A percentile compares a stretch with the other conserved stretches of the same genome.
phyloP scores from a whole-genome alignment of 2,888 invertebrate species.

The Campaea margaritaria region DNA sequence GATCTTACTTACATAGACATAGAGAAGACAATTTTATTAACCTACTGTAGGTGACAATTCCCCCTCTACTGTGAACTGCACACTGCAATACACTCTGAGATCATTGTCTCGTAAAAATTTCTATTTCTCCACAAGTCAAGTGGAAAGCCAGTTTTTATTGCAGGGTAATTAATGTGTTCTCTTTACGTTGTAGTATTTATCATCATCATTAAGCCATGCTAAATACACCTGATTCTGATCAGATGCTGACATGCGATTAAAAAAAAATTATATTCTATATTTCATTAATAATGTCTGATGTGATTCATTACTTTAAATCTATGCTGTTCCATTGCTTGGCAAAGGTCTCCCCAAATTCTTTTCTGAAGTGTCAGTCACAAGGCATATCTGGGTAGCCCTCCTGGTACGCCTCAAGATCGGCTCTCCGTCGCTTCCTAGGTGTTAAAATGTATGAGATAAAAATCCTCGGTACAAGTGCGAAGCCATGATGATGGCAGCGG shows the following conservation, averaged over 20 bases:
- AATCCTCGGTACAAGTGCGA: no score
- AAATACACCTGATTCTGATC: conserved; percentile 8
- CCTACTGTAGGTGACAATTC: not conserved
- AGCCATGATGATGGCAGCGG: no score
- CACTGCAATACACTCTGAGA: conserved; percentile 23
- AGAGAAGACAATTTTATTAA: not conserved
- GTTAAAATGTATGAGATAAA: no score
- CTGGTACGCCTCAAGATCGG: no score
- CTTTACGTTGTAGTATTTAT: conserved; percentile 30
- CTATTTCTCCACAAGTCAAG: conserved; percentile 65
- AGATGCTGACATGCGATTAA: conserved; percentile 22
- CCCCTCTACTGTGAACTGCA: conserved; percentile 4
- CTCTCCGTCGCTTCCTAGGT: no score
- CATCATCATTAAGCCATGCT: conserved; percentile 10
- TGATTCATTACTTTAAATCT: no score
- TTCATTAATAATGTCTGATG: no score
- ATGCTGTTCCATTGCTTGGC: no score
- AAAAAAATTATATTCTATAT: not conserved
- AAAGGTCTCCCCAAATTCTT: no score
- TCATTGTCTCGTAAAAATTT: conserved; percentile 63
- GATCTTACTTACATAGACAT: no score
- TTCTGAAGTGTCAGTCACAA: no score
- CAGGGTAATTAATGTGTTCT: conserved; percentile 29
- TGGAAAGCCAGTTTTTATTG: conserved; percentile 55
- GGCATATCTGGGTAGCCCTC: no score